Conservation (phyloP, 2,797 vertebrate species). For the Melanotaenia trifasciata region DNA sequence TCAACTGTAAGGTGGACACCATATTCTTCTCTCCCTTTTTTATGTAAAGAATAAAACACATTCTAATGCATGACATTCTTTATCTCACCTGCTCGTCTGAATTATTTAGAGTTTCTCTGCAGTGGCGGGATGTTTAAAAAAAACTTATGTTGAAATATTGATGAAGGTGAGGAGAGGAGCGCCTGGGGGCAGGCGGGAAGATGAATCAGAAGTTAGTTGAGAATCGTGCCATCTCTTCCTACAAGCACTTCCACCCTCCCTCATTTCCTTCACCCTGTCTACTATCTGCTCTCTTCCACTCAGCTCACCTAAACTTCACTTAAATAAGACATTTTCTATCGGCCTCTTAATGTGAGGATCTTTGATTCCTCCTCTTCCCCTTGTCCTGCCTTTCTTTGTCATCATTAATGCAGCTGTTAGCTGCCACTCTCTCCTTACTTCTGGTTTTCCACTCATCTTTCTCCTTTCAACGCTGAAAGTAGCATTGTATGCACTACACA, state of each 20-base stretch:
- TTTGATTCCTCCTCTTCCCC: slow-evolving; percentile 61
- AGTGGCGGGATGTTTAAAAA: slow-evolving; percentile 82
- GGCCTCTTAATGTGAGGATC: slow-evolving; percentile 72
- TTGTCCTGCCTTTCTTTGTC: slow-evolving; percentile 67
- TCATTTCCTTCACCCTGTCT: slow-evolving; percentile 45
- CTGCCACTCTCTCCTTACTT: slow-evolving; percentile 58
- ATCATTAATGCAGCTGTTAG: slow-evolving; percentile 81
- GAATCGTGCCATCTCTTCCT: slow-evolving; percentile 56
- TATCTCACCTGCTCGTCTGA: slow-evolving; percentile 69
- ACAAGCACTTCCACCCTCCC: slow-evolving; percentile 8
- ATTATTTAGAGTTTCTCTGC: slow-evolving; percentile 83
- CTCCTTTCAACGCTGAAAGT: neutral
- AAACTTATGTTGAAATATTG: slow-evolving; percentile 86
- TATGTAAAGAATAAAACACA: slow-evolving; percentile 58
- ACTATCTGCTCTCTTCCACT: slow-evolving; percentile 34
- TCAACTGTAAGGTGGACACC: slow-evolving; percentile 60
- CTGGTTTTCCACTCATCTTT: neutral
- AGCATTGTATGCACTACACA: neutral
- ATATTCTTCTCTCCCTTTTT: slow-evolving; percentile 34
- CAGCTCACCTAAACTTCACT: slow-evolving; percentile 41
- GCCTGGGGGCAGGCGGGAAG: slow-evolving; percentile 74
- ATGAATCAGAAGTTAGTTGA: slow-evolving; percentile 79
- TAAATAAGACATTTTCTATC: slow-evolving; percentile 76
- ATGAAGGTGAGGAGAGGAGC: slow-evolving; percentile 83
- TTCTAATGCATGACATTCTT: slow-evolving; percentile 72